These are phyloP conservation scores for Drosophila sp. DNA, from an alignment of 1,140 invertebrate species.

Conservation along the genomic window DNA sequence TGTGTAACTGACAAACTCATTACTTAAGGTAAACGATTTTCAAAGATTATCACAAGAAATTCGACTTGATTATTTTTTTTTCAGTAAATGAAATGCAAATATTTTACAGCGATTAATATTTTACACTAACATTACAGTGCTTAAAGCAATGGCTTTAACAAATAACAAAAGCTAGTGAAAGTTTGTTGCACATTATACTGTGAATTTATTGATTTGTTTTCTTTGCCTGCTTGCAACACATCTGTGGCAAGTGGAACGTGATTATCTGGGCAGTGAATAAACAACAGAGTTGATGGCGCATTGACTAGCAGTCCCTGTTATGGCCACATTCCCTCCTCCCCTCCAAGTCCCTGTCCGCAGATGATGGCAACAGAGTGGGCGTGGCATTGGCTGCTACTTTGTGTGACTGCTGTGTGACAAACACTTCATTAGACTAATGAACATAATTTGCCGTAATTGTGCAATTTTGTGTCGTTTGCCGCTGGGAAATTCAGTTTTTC, in stretches of 20 bases:
- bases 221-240: no score
- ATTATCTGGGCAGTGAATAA: conserved; percentile 10
- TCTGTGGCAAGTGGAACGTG: background rate
- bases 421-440: conserved; percentile 80
- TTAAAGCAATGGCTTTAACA: no score
- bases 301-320: conserved; percentile 6
- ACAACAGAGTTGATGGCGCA: conserved; percentile 7
- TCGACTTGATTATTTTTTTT: no score
- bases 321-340: background rate
- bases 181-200: no score
- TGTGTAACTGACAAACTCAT: no score
- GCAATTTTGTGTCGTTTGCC: conserved; percentile 49
- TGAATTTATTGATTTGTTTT: no score
- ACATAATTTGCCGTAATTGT: conserved; percentile 73
- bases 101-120: no score
- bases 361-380: conserved; percentile 22
- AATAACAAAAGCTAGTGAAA: no score
- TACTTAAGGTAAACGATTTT: no score
- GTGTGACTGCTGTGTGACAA: conserved; percentile 59
- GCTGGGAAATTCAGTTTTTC: conserved; percentile 26
- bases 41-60: no score
- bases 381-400: conserved; percentile 41
- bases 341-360: background rate
- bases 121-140: no score
- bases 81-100: no score